Evolutionary conservation across 2,888 invertebrate genomes (phyloP), one percentile per base, ranked within the genome.

Genomic region (Barypeithes pellucidus): DNA sequence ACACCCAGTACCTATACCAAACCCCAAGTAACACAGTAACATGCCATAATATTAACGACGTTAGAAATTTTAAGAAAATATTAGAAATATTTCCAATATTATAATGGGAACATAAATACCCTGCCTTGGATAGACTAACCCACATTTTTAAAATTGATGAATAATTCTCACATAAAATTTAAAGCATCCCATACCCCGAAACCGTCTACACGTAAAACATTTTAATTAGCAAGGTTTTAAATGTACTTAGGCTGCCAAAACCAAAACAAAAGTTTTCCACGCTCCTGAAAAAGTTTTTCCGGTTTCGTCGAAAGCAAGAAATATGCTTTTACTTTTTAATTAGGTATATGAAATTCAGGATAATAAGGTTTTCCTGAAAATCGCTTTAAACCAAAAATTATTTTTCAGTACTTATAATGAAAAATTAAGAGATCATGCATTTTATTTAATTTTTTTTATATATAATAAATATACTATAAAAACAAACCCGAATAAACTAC

Each of bases 181-280:
- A 50, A 50, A 24, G 2, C 47, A n/a, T 50, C 50, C 22, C 16
- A 24, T 50, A 50, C 20, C n/a, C 24, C 24, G 8, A 50, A 22
- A n/a, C 50, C 12, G 20, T 50, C 22, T 50, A 7, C n/a, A 20
- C 50, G 12, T 50, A 50, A 50, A 50, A 22, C 50, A 50, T 50
- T 50, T 50, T 50, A 50, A 50, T 50, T 50, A 50, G 24, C 22
- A 5, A 2, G 50, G 20, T 50, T 50, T 50, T 18, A 50, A 43
- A 20, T 24, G 50, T 50, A 47, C 22, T 50, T 50, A 22, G 24
- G n/a, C 50, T 24, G 50, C 50, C 50, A 50, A 50, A 50, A 50
- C 50, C 50, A 50, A 50, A 50, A n/a, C 22, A 20, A 50, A 50
- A 50, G 47, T 50, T 50, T 12, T 24, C 50, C 20, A 24, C 47